Percentiles rank a stretch among this genome's conserved stretches.
Conservation (phyloP, 2,888 invertebrate genomes). For the Ctena decussata region DNA sequence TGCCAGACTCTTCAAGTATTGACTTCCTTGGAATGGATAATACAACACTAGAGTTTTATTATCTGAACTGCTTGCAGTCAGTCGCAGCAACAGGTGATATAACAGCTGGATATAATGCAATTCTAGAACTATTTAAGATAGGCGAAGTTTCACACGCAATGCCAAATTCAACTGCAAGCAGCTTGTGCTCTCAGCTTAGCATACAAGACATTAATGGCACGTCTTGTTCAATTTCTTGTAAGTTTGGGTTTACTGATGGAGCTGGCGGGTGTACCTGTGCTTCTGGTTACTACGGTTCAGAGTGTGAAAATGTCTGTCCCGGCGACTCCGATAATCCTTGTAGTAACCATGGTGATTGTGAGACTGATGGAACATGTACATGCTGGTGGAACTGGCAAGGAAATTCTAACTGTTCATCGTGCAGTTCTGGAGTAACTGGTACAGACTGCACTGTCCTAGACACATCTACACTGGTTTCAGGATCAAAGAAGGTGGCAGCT, state of each 20-base stretch:
- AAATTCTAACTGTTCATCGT: conserved; percentile 57
- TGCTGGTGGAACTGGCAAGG: conserved; percentile 77
- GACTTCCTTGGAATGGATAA: conserved; percentile 31
- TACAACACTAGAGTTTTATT: conserved; percentile 47
- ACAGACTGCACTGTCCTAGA: conserved; percentile 68
- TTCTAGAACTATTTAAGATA: conserved; percentile 52
- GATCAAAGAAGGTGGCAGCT: conserved; percentile 52
- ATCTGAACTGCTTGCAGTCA: conserved; percentile 48
- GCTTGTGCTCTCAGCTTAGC: conserved; percentile 37
- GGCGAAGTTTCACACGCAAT: conserved; percentile 56
- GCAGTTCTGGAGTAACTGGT: conserved; percentile 48
- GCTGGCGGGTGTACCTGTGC: conserved; percentile 67
- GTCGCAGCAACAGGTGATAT: conserved; percentile 35
- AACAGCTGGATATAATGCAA: conserved; percentile 55
- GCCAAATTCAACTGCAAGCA: conserved; percentile 5
- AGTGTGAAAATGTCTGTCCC: conserved; percentile 69
- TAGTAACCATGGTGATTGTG: conserved; percentile 69
- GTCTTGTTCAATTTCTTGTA: conserved; percentile 66
- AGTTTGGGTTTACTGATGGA: conserved; percentile 55
- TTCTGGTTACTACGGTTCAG: conserved; percentile 67
- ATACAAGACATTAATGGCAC: conserved; percentile 43
- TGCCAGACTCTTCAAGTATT: not conserved
- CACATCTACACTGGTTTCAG: conserved; percentile 41
- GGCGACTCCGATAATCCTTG: conserved; percentile 73
- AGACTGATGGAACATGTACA: conserved; percentile 63